phyloP scores from a whole-genome alignment of 2,113 vertebrate genomes.

The Macaca mulatta region DNA sequence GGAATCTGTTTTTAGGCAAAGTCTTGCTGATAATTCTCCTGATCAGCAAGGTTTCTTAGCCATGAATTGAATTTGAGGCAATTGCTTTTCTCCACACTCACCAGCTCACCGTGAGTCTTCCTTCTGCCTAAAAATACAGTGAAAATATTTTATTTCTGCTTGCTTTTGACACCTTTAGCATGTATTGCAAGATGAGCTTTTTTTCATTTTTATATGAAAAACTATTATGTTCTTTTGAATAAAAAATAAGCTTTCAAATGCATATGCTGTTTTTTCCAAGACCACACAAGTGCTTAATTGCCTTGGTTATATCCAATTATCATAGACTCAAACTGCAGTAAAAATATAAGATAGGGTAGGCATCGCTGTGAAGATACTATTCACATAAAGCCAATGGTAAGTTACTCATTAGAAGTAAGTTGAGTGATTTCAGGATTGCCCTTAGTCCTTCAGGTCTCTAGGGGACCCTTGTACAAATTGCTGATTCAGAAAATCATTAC shows the following conservation, averaged over 20 bases:
- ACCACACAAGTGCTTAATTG: neutral
- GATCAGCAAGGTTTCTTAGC: neutral
- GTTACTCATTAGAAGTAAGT: conserved; percentile 52
- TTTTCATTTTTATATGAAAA: conserved; percentile 3
- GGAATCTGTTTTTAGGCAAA: neutral
- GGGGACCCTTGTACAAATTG: conserved; percentile 77
- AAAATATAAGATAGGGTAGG: neutral
- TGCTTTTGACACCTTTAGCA: neutral
- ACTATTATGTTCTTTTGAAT: neutral
- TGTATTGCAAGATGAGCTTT: neutral
- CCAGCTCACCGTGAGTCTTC: neutral
- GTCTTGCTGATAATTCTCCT: neutral
- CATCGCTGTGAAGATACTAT: neutral
- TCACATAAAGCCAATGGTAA: neutral
- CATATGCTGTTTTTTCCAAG: neutral
- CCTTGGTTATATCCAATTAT: neutral
- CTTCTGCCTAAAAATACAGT: neutral
- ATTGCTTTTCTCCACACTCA: neutral
- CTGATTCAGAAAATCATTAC: conserved; percentile 77
- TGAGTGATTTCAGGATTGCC: conserved; percentile 42
- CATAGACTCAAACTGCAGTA: neutral
- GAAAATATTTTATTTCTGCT: neutral
- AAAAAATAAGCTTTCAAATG: conserved; percentile 3
- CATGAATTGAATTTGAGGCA: neutral
- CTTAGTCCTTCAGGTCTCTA: conserved; percentile 51